Conservation (phyloP, 2,113 vertebrate species). For the Chascanopsetta lugubris region DNA sequence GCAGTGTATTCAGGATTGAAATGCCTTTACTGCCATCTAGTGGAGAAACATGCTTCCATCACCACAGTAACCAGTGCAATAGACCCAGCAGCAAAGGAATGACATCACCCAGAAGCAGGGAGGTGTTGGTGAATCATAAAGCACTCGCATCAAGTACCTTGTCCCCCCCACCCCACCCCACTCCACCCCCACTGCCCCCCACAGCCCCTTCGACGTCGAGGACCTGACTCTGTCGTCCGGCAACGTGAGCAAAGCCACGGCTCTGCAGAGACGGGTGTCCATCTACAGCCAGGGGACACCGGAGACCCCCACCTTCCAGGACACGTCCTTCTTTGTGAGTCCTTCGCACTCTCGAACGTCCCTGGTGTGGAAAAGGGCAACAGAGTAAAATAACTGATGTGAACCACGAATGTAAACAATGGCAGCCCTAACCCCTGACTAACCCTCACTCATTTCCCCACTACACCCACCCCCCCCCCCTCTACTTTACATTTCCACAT, state of each 20-base stretch:
- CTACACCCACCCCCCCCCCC: constrained; percentile 48
- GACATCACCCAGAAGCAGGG: background rate
- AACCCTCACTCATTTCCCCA: constrained; percentile 74
- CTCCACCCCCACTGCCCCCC: too few relatives aligned
- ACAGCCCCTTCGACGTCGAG: constrained; percentile 97
- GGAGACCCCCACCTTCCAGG: constrained; percentile 94
- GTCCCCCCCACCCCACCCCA: background rate
- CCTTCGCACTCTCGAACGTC: background rate
- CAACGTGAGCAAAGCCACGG: constrained; percentile 89
- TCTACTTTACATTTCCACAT: constrained; percentile 40
- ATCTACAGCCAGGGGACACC: constrained; percentile 97
- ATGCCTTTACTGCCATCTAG: constrained; percentile 58
- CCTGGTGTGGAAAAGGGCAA: too few relatives aligned
- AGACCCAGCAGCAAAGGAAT: background rate
- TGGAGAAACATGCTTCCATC: constrained; percentile 27
- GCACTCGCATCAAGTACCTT: background rate
- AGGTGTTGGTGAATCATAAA: background rate
- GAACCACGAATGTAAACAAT: constrained; percentile 26
- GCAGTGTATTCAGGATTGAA: background rate
- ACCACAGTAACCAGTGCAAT: background rate
- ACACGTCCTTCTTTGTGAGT: constrained; percentile 96
- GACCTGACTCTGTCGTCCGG: constrained; percentile 90
- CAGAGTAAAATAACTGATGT: too few relatives aligned
- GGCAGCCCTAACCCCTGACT: constrained; percentile 43
- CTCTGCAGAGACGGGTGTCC: constrained; percentile 93